Conservation (phyloP, 2,113 vertebrate genomes). For the Cryptomyrus ogoouensis region DNA sequence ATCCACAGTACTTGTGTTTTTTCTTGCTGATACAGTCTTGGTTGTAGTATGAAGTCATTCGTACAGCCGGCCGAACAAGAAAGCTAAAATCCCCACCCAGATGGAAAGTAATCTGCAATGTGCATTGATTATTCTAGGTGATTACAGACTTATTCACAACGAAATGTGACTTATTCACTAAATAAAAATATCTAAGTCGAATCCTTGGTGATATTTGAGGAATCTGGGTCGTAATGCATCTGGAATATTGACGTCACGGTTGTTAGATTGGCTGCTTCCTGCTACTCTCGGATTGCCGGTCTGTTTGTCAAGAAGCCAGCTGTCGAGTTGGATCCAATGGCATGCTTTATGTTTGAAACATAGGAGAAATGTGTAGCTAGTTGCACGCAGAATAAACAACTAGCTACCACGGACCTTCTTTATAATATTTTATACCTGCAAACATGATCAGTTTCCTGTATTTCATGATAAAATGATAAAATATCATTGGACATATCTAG, state of each 20-base stretch:
- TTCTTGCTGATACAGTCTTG: not conserved
- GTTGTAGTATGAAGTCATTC: slow-evolving; percentile 4
- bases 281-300: not conserved
- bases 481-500: not conserved
- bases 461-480: not conserved
- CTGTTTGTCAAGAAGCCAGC: not conserved
- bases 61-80: slow-evolving; percentile 13
- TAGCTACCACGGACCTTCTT: not conserved
- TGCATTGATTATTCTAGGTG: not conserved
- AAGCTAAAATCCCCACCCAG: slow-evolving; percentile 21
- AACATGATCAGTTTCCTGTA: not conserved
- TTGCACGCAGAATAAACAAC: not conserved
- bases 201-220: not conserved
- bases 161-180: not conserved
- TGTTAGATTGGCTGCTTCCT: not conserved
- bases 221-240: not conserved
- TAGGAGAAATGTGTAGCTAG: not conserved
- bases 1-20: not conserved
- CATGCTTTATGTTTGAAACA: not conserved
- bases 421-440: not conserved
- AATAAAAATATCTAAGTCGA: not conserved
- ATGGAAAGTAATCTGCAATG: not conserved
- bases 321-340: not conserved
- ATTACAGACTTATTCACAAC: not conserved
- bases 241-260: slow-evolving; percentile 5